phyloP scores from a whole-genome alignment of 2,797 vertebrate genomes.

The Sebastes wilsoni region DNA sequence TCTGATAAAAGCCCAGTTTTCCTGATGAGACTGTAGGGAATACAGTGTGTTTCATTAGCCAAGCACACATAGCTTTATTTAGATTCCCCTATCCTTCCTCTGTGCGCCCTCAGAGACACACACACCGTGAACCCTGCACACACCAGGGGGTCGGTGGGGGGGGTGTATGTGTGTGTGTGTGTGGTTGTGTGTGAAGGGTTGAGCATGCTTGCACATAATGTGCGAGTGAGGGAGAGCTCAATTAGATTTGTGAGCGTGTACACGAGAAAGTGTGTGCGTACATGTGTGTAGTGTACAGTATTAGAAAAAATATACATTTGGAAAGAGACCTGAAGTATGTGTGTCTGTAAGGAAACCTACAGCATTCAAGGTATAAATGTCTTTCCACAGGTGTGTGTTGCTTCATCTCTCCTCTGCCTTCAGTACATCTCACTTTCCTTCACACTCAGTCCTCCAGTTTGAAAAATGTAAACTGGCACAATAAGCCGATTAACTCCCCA shows the following conservation, averaged over 20 bases:
- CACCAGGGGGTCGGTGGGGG: slow-evolving; percentile 54
- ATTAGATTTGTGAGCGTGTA: neutral
- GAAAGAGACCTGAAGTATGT: slow-evolving; percentile 6
- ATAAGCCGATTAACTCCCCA: neutral
- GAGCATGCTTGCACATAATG: slow-evolving; percentile 18
- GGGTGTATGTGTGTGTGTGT: slow-evolving; percentile 1
- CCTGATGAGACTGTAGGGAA: slow-evolving; percentile 75
- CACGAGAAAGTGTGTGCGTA: neutral
- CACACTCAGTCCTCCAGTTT: neutral
- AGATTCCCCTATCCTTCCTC: slow-evolving; percentile 75
- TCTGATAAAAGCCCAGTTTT: slow-evolving; percentile 73
- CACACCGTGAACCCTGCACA: slow-evolving; percentile 73
- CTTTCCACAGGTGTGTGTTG: neutral
- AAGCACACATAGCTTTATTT: slow-evolving; percentile 80
- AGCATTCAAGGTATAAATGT: neutral
- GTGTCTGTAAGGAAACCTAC: neutral
- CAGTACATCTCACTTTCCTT: neutral
- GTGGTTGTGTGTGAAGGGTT: slow-evolving; percentile 18
- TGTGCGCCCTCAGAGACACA: slow-evolving; percentile 61
- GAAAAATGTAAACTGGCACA: neutral
- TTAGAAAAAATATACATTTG: neutral
- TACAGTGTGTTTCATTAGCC: slow-evolving; percentile 80
- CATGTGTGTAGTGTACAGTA: neutral
- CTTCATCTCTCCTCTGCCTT: neutral
- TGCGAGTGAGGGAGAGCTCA: neutral